Evolutionary conservation across 2,888 invertebrate genomes (phyloP).

Genomic region (Drosophila subquinaria): DNA sequence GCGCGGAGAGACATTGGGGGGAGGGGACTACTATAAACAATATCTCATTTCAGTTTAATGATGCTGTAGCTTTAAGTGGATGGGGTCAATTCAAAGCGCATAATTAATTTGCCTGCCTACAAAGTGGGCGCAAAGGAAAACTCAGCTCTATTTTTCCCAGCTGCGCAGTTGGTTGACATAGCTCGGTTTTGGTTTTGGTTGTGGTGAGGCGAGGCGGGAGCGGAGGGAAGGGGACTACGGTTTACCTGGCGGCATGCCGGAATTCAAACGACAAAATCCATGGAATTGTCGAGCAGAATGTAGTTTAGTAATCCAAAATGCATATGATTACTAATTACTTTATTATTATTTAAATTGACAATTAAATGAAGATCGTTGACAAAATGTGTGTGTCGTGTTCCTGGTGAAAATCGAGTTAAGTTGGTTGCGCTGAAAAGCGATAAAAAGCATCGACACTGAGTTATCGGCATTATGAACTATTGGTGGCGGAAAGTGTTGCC

Average conservation of each 20-base stretch:
- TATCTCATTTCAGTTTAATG: conserved; percentile 74
- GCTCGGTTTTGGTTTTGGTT: conserved; percentile 14
- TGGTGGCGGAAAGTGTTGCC: too few relatives aligned
- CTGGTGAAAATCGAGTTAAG: too few relatives aligned
- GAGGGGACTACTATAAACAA: conserved; percentile 50
- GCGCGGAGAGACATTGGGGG: neutral
- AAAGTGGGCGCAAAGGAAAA: conserved; percentile 1
- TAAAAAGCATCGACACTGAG: too few relatives aligned
- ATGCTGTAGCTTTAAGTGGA: conserved; percentile 49
- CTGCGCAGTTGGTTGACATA: conserved; percentile 12
- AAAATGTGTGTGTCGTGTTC: too few relatives aligned
- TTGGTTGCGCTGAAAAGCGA: too few relatives aligned
- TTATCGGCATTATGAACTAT: too few relatives aligned
- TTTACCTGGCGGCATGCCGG: conserved; percentile 59
- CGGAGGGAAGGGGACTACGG: conserved; percentile 1
- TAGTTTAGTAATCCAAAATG: too few relatives aligned
- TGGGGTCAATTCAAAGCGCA: conserved; percentile 61
- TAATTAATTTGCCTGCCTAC: conserved; percentile 70
- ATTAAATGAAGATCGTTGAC: too few relatives aligned
- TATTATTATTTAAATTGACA: too few relatives aligned
- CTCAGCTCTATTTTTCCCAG: conserved; percentile 13
- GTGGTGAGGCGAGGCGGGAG: neutral
- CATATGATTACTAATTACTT: too few relatives aligned
- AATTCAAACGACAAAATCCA: conserved; percentile 77
- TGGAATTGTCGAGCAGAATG: conserved; percentile 79